These are phyloP conservation scores for Himalopsyche anomala DNA, from an alignment of 2,888 invertebrate genomes.

Conservation along the genomic window DNA sequence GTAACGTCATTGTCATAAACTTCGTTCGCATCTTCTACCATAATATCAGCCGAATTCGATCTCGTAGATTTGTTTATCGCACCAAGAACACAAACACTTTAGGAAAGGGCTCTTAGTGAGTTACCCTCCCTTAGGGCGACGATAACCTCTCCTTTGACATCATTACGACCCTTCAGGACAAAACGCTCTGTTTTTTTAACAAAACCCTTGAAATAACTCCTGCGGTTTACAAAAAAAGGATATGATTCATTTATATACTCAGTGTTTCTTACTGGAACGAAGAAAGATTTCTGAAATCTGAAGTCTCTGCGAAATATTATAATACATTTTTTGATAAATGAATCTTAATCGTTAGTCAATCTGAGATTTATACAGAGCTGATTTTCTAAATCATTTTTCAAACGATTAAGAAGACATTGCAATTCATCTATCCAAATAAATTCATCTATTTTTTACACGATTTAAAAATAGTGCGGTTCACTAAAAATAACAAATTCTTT, in stretches of 20 bases:
- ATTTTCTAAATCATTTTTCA: too few relatives aligned
- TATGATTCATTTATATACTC: constrained; percentile 47
- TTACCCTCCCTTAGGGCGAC: constrained; percentile 52
- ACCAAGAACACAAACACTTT: constrained; percentile 54
- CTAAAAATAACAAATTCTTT: too few relatives aligned
- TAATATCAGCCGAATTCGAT: constrained; percentile 24
- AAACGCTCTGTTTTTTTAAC: constrained; percentile 57
- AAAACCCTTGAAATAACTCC: constrained; percentile 47
- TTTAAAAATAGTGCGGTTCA: too few relatives aligned
- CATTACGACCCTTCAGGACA: constrained; percentile 63
- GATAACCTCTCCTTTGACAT: constrained; percentile 64
- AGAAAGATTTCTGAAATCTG: too few relatives aligned
- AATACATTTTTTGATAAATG: too few relatives aligned
- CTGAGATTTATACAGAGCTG: too few relatives aligned
- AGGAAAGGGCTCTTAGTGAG: constrained; percentile 53
- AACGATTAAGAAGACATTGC: too few relatives aligned
- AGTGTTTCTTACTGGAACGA: too few relatives aligned
- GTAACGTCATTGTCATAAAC: background rate
- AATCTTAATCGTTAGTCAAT: too few relatives aligned
- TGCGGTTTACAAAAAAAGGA: constrained; percentile 49
- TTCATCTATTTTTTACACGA: too few relatives aligned
- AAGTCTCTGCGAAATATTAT: too few relatives aligned
- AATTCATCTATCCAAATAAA: too few relatives aligned
- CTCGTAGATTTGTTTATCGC: constrained; percentile 51
- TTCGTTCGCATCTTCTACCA: background rate